Conservation (phyloP, 1,140 invertebrate species). For the Achatina immaculata region DNA sequence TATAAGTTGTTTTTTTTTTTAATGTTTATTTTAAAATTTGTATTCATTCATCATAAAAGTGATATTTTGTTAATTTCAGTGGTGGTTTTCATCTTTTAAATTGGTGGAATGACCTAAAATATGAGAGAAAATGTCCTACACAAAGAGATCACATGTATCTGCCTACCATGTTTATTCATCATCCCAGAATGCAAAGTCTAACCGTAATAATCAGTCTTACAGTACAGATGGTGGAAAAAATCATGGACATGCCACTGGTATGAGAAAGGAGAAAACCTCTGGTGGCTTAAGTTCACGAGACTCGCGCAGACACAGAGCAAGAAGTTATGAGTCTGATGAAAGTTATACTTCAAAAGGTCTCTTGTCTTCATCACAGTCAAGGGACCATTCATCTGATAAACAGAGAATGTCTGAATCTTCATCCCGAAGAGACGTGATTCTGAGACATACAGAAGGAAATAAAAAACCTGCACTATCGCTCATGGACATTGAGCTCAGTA, state of each 20-base stretch:
- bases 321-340: constrained; percentile 18
- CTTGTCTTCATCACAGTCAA: background rate
- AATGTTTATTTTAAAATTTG: no score
- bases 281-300: background rate
- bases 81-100: background rate
- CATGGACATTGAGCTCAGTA: constrained; percentile 32
- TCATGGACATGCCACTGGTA: background rate
- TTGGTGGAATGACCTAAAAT: background rate
- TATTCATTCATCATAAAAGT: no score
- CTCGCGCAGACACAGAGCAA: background rate
- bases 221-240: background rate
- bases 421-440: background rate
- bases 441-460: background rate
- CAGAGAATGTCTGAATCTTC: background rate
- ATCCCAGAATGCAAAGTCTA: constrained; percentile 13
- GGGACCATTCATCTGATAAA: background rate
- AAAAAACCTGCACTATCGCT: constrained; percentile 15
- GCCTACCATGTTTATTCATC: constrained; percentile 22
- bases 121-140: constrained; percentile 4
- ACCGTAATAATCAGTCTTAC: background rate
- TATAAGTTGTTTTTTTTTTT: no score
- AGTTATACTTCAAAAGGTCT: background rate
- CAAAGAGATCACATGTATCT: background rate
- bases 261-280: background rate
- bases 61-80: background rate